These are phyloP conservation scores for Podargus strigoides DNA, from an alignment of 2,797 vertebrate genomes.

Conservation along the genomic window DNA sequence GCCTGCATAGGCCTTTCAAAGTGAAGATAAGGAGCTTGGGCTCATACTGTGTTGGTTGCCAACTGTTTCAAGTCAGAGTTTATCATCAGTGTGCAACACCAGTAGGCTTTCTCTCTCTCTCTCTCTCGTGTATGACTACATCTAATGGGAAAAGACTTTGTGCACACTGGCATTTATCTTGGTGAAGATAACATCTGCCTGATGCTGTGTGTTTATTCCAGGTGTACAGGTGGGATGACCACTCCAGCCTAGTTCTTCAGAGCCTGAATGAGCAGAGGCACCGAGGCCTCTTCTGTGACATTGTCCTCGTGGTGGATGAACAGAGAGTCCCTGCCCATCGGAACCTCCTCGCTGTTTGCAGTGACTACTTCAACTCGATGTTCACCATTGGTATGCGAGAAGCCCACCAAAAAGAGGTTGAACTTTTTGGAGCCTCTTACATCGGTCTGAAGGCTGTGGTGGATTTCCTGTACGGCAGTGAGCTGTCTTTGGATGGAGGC, in stretches of 20 bases:
- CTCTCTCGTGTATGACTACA: accelerated
- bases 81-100: background rate
- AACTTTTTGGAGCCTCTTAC: constrained; percentile 86
- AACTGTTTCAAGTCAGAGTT: background rate
- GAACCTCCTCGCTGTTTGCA: constrained; percentile 88
- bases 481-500: constrained; percentile 85
- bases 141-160: background rate
- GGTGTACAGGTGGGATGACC: constrained; percentile 85
- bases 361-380: constrained; percentile 95
- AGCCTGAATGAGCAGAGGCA: constrained; percentile 88
- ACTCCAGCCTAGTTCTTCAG: constrained; percentile 79
- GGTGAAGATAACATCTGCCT: background rate
- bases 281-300: constrained; percentile 86
- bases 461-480: constrained; percentile 90
- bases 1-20: background rate
- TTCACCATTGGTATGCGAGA: constrained; percentile 95
- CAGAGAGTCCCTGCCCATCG: constrained; percentile 85
- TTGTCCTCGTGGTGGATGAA: constrained; percentile 85
- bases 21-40: background rate
- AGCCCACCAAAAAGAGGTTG: constrained; percentile 88
- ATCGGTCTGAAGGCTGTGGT: constrained; percentile 87
- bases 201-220: constrained; percentile 16
- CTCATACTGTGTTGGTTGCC: accelerated
- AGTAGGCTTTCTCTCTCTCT: background rate
- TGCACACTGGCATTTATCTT: accelerated